Base-by-base conservation (phyloP, 2,113 vertebrate species). In the Picathartes gymnocephalus region DNA sequence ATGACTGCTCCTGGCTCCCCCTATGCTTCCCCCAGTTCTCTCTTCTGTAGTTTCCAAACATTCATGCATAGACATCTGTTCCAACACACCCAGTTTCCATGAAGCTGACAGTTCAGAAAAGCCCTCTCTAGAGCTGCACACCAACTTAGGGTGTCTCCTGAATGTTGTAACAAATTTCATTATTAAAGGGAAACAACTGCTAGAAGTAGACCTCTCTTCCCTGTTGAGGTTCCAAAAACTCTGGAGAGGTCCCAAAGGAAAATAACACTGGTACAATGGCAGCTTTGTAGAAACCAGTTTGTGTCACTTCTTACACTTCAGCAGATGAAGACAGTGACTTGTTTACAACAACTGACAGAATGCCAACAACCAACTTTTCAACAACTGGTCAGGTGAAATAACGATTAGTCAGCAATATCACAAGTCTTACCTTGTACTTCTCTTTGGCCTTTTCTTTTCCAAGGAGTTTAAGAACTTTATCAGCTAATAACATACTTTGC, bases 381-480 rank as follows among this genome's bases (percentile, higher is more conserved):
- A 27, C 69, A 68, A 53, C 37, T 25, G 35, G 14, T 20, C 64
- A 88, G 39, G 51, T 83, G n/a, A 88, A 93, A 92, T n/a, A 51
- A 61, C 56, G 57, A 57, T 57, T 57, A 73, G 25, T 64, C 69
- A 81, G 58, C 57, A 87, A 20, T 56, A 86, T 22, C 80, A 42
- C 44, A 74, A 65, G 45, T 54, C 91, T 84, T 98, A 99, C 99
- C 99, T 99, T 99, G 95, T 99, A 99, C 92, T 99, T 99, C 22
- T 99, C 99, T 98, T 99, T 99, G 97, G 99, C 99, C 96, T 99
- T 99, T 98, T 99, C 99, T 97, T 99, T 99, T 19, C 99, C 99
- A 94, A 99, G 98, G 62, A 98, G 98, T 96, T 99, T 99, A 95
- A 99, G 98, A 92, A 99, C 99, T 98, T 99, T 99, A 98, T 99